Base-by-base conservation (phyloP, 2,797 vertebrate species). In the Micropoecilia bifurca region DNA sequence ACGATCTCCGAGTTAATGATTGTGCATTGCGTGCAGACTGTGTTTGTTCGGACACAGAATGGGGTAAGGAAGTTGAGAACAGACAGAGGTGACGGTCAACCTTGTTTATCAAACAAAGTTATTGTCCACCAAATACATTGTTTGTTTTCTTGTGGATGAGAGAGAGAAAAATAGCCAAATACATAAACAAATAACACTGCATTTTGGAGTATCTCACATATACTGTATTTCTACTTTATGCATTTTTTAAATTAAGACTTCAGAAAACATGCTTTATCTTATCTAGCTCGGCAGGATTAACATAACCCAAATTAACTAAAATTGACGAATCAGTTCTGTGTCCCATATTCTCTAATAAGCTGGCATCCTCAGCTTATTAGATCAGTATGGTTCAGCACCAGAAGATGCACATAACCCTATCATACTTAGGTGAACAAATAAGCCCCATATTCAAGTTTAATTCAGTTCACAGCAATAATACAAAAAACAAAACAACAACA, bases 21-120 rank as follows among this genome's bases (percentile, higher is more conserved):
- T 95, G 94, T 91, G 91, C 95, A 87, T 96, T 94, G 96, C 96
- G 96, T 96, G 96, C 96, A 96, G 95, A 96, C 96, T 91, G 84
- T 96, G 96, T 96, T 96, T 96, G 94, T 93, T 95, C 88, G 90
- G 90, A 83, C 93, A 93, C 91, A 96, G 95, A 94, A 95, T 96
- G 95, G 95, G 95, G 95, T 96, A 94, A 92, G 81, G 83, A 92
- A 94, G 94, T 93, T 95, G 93, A 93, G 94, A 93, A 94, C 92
- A 92, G 89, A 93, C 92, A 92, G 93, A 92, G 92, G 89, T 87
- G 86, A 94, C 85, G 86, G 88, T 91, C 93, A 94, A 90, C 80
- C 85, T 86, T 95, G 95, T 95, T 94, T 55, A 57, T 12, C 13
- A 57, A 94, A 94, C 96, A 96, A 95, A 96, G 91, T 94, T 92